phyloP scores from a whole-genome alignment of 2,888 invertebrate species.

The Xestia rhomboidea region DNA sequence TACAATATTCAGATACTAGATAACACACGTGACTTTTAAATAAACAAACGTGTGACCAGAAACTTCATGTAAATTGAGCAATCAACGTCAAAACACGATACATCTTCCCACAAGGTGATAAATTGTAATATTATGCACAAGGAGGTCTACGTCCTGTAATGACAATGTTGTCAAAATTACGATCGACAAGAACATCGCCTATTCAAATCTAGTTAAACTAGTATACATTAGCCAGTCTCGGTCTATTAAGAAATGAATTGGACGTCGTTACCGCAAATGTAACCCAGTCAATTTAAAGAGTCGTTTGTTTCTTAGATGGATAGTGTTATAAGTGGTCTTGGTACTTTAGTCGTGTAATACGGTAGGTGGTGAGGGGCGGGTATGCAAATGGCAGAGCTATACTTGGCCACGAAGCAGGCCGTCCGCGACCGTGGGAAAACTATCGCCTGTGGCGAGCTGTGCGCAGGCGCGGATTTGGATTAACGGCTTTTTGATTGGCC shows the following conservation, averaged over 20 bases:
- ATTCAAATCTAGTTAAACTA: slow-evolving; percentile 77
- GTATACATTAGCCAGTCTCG: slow-evolving; percentile 71
- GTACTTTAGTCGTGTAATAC: slow-evolving; percentile 83
- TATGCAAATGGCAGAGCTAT: slow-evolving; percentile 90
- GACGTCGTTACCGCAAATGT: slow-evolving; percentile 71
- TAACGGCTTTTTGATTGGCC: slow-evolving; percentile 63
- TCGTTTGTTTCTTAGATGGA: slow-evolving; percentile 48
- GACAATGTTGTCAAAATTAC: slow-evolving; percentile 74
- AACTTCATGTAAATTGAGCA: slow-evolving; percentile 49
- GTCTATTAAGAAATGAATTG: slow-evolving; percentile 82
- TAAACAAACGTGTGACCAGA: slow-evolving; percentile 26
- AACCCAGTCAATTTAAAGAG: slow-evolving; percentile 71
- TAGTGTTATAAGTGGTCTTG: slow-evolving; percentile 58
- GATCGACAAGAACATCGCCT: slow-evolving; percentile 69
- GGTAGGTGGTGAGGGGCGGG: slow-evolving; percentile 86
- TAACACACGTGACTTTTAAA: slow-evolving; percentile 26
- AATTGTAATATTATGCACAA: slow-evolving; percentile 56
- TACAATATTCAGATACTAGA: slow-evolving; percentile 9
- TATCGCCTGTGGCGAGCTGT: slow-evolving; percentile 89
- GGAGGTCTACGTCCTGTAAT: slow-evolving; percentile 66
- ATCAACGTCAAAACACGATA: slow-evolving; percentile 48
- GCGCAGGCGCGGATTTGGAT: slow-evolving; percentile 79
- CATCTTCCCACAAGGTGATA: slow-evolving; percentile 43
- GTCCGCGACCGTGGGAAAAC: slow-evolving; percentile 90
- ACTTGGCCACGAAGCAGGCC: slow-evolving; percentile 86